Evolutionary conservation across 1,140 invertebrate genomes (phyloP).

Genomic region (Aphis gossypii): DNA sequence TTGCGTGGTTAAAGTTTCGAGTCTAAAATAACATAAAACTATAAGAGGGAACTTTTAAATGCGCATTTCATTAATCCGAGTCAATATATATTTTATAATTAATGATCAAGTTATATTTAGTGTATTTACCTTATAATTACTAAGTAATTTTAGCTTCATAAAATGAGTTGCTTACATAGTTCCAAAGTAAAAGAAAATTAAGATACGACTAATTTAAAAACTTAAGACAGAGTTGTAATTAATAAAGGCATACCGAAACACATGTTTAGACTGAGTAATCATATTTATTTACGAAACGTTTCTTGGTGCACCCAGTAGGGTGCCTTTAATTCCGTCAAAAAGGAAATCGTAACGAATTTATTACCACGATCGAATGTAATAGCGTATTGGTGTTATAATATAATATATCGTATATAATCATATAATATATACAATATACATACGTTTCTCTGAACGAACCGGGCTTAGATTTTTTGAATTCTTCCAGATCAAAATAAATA

Average conservation of each 20-base stretch:
- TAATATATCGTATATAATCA: neutral
- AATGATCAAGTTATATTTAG: conserved; percentile 12
- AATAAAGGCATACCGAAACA: neutral
- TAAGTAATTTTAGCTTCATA: conserved; percentile 28
- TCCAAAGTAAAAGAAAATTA: neutral
- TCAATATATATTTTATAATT: conserved; percentile 19
- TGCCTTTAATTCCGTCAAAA: conserved; percentile 10
- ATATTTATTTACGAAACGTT: neutral
- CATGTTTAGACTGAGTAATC: neutral
- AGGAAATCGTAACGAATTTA: neutral
- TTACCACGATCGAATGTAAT: neutral
- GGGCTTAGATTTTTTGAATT: conserved; percentile 21
- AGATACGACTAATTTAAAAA: conserved; percentile 12
- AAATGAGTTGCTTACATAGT: neutral
- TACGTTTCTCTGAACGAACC: neutral
- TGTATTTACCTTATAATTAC: conserved; percentile 12
- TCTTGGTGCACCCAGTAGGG: neutral
- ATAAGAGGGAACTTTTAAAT: neutral
- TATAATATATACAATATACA: neutral
- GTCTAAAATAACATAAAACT: neutral
- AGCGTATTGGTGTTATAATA: neutral
- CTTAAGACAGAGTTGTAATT: conserved; percentile 17
- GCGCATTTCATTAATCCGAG: neutral
- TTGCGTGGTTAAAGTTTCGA: neutral
- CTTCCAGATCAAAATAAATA: conserved; percentile 13